Conservation (phyloP, 2,888 invertebrate genomes). For the Junonia oenone region DNA sequence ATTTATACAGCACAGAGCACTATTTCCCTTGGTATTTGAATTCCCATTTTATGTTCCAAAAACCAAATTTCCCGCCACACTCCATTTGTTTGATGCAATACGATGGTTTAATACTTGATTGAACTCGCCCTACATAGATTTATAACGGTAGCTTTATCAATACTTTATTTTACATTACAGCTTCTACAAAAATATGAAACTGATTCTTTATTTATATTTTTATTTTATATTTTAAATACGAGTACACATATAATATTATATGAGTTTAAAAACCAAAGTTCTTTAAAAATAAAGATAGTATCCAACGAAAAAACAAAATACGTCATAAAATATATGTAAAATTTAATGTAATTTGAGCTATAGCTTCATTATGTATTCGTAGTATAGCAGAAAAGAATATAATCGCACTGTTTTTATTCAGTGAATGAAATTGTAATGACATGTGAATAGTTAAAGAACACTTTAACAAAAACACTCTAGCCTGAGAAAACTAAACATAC, state of each 20-base stretch:
- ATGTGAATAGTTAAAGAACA: background rate
- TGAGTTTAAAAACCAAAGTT: too few species aligned
- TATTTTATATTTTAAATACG: background rate
- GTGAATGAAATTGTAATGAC: constrained; percentile 2
- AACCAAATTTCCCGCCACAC: constrained; percentile 42
- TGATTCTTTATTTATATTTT: background rate
- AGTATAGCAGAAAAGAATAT: too few species aligned
- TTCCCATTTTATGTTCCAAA: constrained; percentile 42
- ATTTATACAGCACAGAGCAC: constrained; percentile 32
- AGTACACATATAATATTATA: too few species aligned
- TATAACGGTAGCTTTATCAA: constrained; percentile 26
- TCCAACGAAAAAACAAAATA: too few species aligned
- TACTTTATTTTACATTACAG: too few species aligned
- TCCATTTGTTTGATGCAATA: constrained; percentile 45
- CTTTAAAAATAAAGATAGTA: too few species aligned
- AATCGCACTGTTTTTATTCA: background rate
- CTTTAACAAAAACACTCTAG: constrained; percentile 32
- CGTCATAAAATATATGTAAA: too few species aligned
- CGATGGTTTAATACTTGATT: constrained; percentile 39
- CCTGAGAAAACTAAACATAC: constrained; percentile 48
- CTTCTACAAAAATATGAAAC: background rate
- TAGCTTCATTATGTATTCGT: too few species aligned
- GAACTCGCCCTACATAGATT: constrained; percentile 34
- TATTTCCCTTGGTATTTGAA: constrained; percentile 42
- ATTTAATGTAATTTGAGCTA: too few species aligned